Conservation (phyloP, 2,797 vertebrate species). For the Lacerta bilineata region DNA sequence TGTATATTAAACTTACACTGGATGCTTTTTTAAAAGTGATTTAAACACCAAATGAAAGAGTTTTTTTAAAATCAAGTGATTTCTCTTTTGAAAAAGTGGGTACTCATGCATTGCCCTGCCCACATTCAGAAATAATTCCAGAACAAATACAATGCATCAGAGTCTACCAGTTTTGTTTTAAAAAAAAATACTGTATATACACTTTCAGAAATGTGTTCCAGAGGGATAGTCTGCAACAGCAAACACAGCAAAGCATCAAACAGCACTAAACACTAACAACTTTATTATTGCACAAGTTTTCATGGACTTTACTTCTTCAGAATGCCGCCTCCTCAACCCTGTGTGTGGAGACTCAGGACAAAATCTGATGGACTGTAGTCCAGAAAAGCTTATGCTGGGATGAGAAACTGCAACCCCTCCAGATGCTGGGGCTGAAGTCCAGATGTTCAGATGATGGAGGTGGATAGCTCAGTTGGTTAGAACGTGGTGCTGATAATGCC, state of each 20-base stretch:
- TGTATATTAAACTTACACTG: neutral
- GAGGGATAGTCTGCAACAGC: neutral
- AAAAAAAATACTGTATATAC: neutral
- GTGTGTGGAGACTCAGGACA: neutral
- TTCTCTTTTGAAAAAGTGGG: neutral
- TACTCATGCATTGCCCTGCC: neutral
- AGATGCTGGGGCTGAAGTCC: neutral
- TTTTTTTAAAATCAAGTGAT: neutral
- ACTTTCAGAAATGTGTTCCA: neutral
- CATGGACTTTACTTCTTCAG: neutral
- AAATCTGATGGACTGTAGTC: neutral
- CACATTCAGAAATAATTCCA: neutral
- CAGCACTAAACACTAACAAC: neutral
- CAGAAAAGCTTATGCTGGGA: neutral
- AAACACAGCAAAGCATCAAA: neutral
- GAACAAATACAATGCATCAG: neutral
- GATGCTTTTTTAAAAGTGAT: too few species aligned
- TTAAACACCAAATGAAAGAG: neutral
- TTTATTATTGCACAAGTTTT: neutral
- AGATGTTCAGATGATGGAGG: too few species aligned
- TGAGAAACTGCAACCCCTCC: neutral
- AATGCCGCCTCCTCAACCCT: neutral
- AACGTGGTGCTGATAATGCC: too few species aligned
- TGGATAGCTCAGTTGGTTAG: too few species aligned
- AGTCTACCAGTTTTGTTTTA: neutral